Base-by-base conservation (phyloP, 2,797 vertebrate species). In the Chrysocyon brachyurus region DNA sequence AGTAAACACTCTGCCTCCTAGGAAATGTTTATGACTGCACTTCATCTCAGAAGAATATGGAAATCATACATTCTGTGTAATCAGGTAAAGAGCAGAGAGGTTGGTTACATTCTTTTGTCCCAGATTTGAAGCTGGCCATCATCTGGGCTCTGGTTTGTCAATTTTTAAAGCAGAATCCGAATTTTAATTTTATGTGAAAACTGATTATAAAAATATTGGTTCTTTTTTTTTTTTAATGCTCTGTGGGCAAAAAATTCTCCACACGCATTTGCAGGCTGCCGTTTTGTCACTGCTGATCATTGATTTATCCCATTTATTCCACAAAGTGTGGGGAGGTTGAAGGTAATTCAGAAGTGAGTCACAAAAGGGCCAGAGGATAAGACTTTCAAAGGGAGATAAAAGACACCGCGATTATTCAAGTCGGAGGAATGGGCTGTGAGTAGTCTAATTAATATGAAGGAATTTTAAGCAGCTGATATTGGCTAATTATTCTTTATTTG, bases 391-490 rank as follows among this genome's bases (percentile, higher is more conserved):
- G n/a, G n/a, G 64, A 66, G 31, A 17, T 36, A 54, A n/a, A 83
- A 75, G 61, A 40, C 59, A 11, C 66, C 0, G 31, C n/a, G 54
- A 64, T 64, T 0, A 19, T 46, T 56, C 14, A 59, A 24, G 17
- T 12, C 56, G 57, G 52, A 78, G 22, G 9, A 85, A 28, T 24
- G 54, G 46, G 33, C 52, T 59, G 3, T 14, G 15, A 21, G 22
- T 68, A 56, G 82, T 10, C 75, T 57, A 33, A 49, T 70, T 12
- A 36, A 56, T 2, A 21, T 11, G 16, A 68, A 89, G 57, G 8
- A 22, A 40, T 85, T 96, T 97, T 83, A 85, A 84, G 86, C 17
- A 83, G 40, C 46, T 22, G 19, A 16, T 79, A 24, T 40, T 77
- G 54, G 77, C 59, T 52, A 33, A n/a, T 70, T 79, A n/a, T 19